Conservation (phyloP, 2,113 vertebrate species). For the Myotis brandtii region DNA sequence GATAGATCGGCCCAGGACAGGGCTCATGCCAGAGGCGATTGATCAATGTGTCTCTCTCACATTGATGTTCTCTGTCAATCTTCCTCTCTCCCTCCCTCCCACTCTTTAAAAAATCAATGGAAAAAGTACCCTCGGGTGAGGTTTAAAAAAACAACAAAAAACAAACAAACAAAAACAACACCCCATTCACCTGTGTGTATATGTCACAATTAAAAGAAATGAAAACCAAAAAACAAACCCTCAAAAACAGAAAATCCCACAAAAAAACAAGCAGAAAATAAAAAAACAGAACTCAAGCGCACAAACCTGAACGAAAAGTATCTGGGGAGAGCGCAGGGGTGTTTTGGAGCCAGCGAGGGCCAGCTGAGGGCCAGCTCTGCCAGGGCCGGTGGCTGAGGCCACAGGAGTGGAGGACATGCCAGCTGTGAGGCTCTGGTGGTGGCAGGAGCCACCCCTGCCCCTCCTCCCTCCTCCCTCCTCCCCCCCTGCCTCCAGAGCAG, state of each 20-base stretch:
- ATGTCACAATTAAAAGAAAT: not conserved
- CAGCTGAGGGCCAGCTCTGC: too few relatives aligned
- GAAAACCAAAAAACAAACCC: not conserved
- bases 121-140: not conserved
- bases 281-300: not conserved
- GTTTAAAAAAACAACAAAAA: not conserved
- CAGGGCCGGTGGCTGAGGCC: not conserved
- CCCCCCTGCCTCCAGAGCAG: not conserved
- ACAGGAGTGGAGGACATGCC: not conserved
- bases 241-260: not conserved
- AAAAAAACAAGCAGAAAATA: not conserved
- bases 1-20: not conserved
- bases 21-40: not conserved
- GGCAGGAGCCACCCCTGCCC: not conserved
- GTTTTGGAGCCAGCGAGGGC: not conserved
- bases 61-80: too few relatives aligned
- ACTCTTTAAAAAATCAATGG: too few relatives aligned
- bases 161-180: not conserved
- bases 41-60: not conserved
- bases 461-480: not conserved
- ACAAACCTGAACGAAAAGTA: not conserved
- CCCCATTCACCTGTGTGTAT: not conserved
- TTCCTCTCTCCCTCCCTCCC: too few relatives aligned
- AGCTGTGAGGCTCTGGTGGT: too few relatives aligned
- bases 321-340: not conserved